Evolutionary conservation across 2,888 invertebrate species (phyloP).

Genomic region (Bugulina stolonifera): DNA sequence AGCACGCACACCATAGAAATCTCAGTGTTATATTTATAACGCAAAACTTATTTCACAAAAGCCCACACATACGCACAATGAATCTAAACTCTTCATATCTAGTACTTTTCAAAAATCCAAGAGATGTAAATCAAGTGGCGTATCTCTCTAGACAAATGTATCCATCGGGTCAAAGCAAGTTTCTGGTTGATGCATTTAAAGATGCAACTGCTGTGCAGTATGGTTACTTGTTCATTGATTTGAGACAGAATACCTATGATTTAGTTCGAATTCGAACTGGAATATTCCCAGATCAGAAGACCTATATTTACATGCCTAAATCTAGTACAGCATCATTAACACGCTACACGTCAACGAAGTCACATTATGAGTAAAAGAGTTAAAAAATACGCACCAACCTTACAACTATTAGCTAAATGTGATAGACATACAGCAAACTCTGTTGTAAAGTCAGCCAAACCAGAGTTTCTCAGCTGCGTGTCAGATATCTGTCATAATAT

Average conservation of each 20-base stretch:
- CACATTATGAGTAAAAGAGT: constrained; percentile 18
- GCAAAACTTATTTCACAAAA: constrained; percentile 17
- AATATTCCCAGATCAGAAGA: constrained; percentile 7
- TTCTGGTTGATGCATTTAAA: constrained; percentile 9
- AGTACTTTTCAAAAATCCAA: background rate
- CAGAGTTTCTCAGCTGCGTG: constrained; percentile 5
- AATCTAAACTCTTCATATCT: background rate
- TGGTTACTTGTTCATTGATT: constrained; percentile 15
- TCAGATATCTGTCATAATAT: constrained; percentile 3
- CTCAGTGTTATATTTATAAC: constrained; percentile 3
- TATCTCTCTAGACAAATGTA: constrained; percentile 13
- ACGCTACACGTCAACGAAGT: background rate
- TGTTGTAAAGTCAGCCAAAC: constrained; percentile 18
- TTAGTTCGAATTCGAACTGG: background rate
- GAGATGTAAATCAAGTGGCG: constrained; percentile 3
- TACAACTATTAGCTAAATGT: constrained; percentile 5
- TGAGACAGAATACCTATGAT: constrained; percentile 11
- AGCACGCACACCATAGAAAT: constrained; percentile 16
- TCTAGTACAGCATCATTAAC: background rate
- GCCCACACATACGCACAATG: constrained; percentile 11
- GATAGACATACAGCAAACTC: background rate
- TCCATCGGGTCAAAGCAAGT: background rate
- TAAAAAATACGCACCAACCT: background rate
- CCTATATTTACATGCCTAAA: constrained; percentile 17
- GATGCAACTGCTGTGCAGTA: background rate